Percentiles rank a stretch among this genome's conserved stretches.
phyloP scores from a whole-genome alignment of 2,797 vertebrate species.

The Mormyrus hasselquistii region DNA sequence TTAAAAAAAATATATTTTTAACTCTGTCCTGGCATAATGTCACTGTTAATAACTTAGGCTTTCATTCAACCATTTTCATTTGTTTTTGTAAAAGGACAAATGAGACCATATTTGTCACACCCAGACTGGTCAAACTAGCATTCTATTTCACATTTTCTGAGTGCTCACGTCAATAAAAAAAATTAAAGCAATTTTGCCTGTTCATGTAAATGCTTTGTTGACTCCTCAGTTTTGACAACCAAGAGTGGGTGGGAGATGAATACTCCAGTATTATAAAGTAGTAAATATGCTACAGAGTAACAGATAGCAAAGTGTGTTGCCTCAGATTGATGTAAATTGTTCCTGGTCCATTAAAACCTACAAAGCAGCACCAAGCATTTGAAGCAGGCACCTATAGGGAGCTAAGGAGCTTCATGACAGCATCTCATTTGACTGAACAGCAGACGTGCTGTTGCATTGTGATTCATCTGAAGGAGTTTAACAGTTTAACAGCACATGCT shows the following conservation, averaged over 20 bases:
- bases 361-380: background rate
- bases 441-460: background rate
- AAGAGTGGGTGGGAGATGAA: background rate
- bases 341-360: background rate
- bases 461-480: background rate
- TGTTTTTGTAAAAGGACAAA: background rate
- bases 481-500: background rate
- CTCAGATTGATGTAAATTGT: background rate
- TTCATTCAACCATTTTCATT: background rate
- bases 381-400: background rate
- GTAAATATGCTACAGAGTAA: background rate
- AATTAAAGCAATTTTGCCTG: background rate
- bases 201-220: background rate
- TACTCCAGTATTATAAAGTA: background rate
- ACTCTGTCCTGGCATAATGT: background rate
- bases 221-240: background rate
- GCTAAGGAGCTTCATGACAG: background rate
- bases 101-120: background rate
- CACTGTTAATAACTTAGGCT: background rate
- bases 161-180: background rate
- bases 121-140: background rate
- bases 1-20: slow-evolving; percentile 8
- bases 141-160: background rate
- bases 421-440: background rate
- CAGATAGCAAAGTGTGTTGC: background rate